Base-by-base conservation (phyloP, 2,888 invertebrate species). In the Atrina japonica region DNA sequence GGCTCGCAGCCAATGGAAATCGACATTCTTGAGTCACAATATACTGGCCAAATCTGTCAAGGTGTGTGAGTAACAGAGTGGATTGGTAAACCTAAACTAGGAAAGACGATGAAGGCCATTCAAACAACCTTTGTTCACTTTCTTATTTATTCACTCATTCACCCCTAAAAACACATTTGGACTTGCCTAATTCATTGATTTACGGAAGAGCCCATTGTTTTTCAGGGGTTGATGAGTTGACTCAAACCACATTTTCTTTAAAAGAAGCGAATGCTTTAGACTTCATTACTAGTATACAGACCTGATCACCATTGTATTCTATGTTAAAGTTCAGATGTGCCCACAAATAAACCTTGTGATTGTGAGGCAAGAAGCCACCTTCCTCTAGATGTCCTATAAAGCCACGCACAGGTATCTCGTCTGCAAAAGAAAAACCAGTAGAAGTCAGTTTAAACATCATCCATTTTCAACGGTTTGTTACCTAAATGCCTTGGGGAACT, bases 381-480 rank as follows among this genome's bases (percentile, higher is more conserved):
- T 92, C 92, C 70, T 91, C 91, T 52, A 92, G 80, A 65, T 91
- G 91, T 2, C 92, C 92, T 53, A 92, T 88, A 76, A 92, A 92
- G 23, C 91, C 92, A 67, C 92, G 86, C 23, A 92, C 88, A 21
- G 92, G 91, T 43, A 92, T 87, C 53, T 92, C 92, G 88, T 92
- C 92, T 91, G 85, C n/a, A 83, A 73, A 35, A 21, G 23, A 6
- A 50, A 58, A 5, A 56, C 40, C 30, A 21, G 11, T 25, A 11
- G 18, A 29, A 29, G 27, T 25, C 14, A 27, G 27, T 55, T 16
- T 11, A 30, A n/a, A n/a, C n/a, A n/a, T n/a, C n/a, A n/a, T n/a
- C n/a, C n/a, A n/a, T n/a, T n/a, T n/a, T n/a, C n/a, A n/a, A n/a
- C n/a, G n/a, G n/a, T n/a, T n/a, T n/a, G n/a, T n/a, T n/a, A n/a